Evolutionary conservation across 2,888 invertebrate genomes (phyloP), one percentile per base, ranked within the genome.

Genomic region (Acronicta aceris): DNA sequence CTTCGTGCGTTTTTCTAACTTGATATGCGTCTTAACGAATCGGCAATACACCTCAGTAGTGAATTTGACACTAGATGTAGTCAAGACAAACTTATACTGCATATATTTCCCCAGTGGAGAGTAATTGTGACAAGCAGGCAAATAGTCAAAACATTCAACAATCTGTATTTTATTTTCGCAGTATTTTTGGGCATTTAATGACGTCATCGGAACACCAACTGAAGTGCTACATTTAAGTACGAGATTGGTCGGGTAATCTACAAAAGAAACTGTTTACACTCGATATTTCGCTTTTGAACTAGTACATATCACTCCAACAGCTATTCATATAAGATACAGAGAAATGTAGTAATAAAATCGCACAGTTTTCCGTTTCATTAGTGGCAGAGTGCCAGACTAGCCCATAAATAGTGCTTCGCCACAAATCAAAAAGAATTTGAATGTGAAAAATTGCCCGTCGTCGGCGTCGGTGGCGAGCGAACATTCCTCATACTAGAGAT

Each of bases 371-470:
- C 57, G 48, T 60, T 61, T 71, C 67, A 59, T 71, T 61, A 65
- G 48, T 72, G 72, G 72, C 74, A 62, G 30, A 42, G 27, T 53
- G 74, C 75, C 78, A 74, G 46, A n/a, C 41, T 54, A 9, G 33
- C 15, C 48, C 56, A 47, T 65, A 74, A 59, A 58, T 74, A 70
- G 38, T 59, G 54, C 41, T 61, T 47, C 21, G 36, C 61, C 75
- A 77, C 70, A 77, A 74, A 74, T 74, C 78, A 74, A 65, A 69
- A 27, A 58, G 49, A 58, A 60, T 74, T 74, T 77, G 71, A 65
- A 74, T 77, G 43, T 74, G 62, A 70, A 65, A 65, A 58, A 77
- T 69, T 42, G 41, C 42, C 56, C 42, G 65, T 55, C 45, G 45
- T 55, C 57, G 49, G 38, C 42, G 45, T 52, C 57, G 49, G 38